These are phyloP conservation scores for Metallyticus violacea DNA, from an alignment of 2,888 invertebrate genomes.

Conservation along the genomic window DNA sequence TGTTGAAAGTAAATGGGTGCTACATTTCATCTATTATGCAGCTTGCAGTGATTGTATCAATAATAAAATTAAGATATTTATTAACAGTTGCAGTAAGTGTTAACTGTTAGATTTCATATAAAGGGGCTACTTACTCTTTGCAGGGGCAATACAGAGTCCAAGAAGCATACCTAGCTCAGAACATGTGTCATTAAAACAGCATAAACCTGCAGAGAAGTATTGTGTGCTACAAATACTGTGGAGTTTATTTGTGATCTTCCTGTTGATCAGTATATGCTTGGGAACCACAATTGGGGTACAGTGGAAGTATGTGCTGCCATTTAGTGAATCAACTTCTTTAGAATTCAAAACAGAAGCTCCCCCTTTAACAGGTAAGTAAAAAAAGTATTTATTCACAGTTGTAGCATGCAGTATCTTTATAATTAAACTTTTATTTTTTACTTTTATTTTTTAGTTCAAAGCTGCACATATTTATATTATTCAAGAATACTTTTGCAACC, in stretches of 20 bases:
- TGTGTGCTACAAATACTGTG: not conserved
- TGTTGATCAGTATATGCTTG: not conserved
- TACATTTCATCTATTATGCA: too few relatives aligned
- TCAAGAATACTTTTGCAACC: too few relatives aligned
- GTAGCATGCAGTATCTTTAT: too few relatives aligned
- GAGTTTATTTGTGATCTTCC: not conserved
- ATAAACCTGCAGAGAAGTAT: not conserved
- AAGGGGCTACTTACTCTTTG: not conserved
- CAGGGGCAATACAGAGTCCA: not conserved
- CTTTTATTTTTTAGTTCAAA: too few relatives aligned
- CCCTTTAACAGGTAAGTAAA: not conserved
- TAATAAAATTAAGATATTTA: too few relatives aligned
- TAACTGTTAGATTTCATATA: too few relatives aligned
- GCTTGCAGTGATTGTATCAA: too few relatives aligned
- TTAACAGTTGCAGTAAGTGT: too few relatives aligned
- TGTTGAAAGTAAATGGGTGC: too few relatives aligned
- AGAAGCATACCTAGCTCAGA: not conserved
- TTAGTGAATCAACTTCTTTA: not conserved
- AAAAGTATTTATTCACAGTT: too few relatives aligned
- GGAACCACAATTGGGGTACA: not conserved
- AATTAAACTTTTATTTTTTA: too few relatives aligned
- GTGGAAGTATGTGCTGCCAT: not conserved
- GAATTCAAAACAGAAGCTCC: not conserved
- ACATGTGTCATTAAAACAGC: not conserved
- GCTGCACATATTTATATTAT: too few relatives aligned